A percentile compares a stretch with the other conserved stretches of the same genome.
These are phyloP conservation scores for Diarsia dahlii DNA, from an alignment of 2,888 invertebrate genomes.

Conservation along the genomic window DNA sequence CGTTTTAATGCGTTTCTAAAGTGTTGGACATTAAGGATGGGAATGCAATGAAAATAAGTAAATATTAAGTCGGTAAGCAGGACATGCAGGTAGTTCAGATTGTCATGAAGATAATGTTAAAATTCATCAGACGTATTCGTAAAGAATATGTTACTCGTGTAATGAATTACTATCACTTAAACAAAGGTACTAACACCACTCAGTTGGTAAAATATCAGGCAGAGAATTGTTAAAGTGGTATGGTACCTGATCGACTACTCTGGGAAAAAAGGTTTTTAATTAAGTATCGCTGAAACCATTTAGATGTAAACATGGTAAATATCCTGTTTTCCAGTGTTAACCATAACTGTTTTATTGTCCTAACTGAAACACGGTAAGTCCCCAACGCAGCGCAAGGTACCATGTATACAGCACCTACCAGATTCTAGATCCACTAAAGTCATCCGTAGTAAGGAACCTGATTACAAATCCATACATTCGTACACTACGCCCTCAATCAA, in stretches of 20 bases:
- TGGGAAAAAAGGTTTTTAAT: background rate
- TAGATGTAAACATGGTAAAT: too few species aligned
- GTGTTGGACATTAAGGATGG: background rate
- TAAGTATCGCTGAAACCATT: background rate
- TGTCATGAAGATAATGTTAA: background rate
- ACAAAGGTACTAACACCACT: background rate
- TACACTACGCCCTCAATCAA: background rate
- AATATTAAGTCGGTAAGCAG: background rate
- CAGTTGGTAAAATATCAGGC: background rate
- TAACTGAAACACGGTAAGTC: background rate
- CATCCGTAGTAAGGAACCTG: background rate
- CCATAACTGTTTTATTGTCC: background rate
- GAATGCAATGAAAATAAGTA: background rate
- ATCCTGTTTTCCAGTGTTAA: too few species aligned
- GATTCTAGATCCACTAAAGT: background rate
- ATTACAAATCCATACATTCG: background rate
- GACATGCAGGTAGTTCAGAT: background rate
- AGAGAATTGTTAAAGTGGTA: background rate
- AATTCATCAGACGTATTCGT: background rate
- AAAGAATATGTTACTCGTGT: background rate
- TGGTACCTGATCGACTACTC: background rate
- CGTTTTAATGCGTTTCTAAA: slow-evolving; percentile 18
- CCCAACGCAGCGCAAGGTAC: background rate
- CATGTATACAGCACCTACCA: background rate
- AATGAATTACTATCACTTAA: background rate